Evolutionary conservation across 2,113 vertebrate genomes (phyloP).

Genomic region (Tauraco erythrolophus): DNA sequence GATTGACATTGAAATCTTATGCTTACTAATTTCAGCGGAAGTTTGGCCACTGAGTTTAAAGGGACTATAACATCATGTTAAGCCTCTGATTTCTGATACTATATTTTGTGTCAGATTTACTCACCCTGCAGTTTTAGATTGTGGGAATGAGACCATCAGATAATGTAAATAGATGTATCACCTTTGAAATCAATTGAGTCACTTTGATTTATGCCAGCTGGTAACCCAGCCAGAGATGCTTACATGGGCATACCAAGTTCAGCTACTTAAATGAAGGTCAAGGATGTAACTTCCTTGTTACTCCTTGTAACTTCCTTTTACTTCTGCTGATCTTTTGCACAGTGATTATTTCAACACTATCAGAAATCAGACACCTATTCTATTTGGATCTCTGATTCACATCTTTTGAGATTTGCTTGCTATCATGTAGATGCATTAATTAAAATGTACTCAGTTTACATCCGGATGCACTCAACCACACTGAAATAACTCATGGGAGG

Average conservation of each 20-base stretch:
- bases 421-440: not conserved
- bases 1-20: not conserved
- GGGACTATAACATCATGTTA: not conserved
- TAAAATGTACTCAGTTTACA: conserved; percentile 8
- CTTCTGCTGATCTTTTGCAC: not conserved
- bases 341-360: not conserved
- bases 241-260: not conserved
- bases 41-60: not conserved
- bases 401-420: not conserved
- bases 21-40: not conserved
- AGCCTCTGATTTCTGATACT: not conserved
- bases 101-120: not conserved
- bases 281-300: not conserved
- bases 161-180: not conserved
- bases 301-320: not conserved
- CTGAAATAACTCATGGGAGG: not conserved
- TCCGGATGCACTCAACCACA: not conserved
- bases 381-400: not conserved
- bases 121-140: not conserved
- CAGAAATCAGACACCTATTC: not conserved
- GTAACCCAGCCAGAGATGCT: not conserved
- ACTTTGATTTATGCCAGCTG: not conserved
- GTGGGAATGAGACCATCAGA: not conserved
- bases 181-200: not conserved
- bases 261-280: not conserved